Evolutionary conservation across 2,888 invertebrate species (phyloP).

Genomic region (Caenorhabditis macrosperma): DNA sequence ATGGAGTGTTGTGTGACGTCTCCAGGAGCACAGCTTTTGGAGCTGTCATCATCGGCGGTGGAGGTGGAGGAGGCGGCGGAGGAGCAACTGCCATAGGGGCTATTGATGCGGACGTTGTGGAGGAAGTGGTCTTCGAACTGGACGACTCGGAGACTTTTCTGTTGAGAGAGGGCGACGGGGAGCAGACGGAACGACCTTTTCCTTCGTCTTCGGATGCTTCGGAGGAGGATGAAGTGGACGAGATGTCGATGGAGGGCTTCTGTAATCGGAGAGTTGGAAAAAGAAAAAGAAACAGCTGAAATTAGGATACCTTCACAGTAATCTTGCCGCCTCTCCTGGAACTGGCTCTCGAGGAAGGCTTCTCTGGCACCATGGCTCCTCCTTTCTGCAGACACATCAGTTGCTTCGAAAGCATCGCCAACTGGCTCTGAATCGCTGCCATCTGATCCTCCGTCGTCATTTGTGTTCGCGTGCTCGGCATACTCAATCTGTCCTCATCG

Average conservation of each 20-base stretch:
- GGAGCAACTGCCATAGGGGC: constrained; percentile 1
- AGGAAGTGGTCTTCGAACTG: not conserved
- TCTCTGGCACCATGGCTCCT: not conserved
- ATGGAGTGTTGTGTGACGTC: constrained; percentile 9
- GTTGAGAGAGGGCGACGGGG: constrained; percentile 31
- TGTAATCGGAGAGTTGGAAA: no score
- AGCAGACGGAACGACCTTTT: constrained; percentile 55
- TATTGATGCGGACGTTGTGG: not conserved
- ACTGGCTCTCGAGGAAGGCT: constrained; percentile 47
- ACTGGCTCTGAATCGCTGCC: constrained; percentile 47
- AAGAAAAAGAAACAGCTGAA: no score
- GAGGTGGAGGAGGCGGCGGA: constrained; percentile 38
- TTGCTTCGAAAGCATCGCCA: constrained; percentile 59
- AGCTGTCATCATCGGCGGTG: constrained; percentile 23
- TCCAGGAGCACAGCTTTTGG: constrained; percentile 1
- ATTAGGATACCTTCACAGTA: no score
- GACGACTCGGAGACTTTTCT: constrained; percentile 23
- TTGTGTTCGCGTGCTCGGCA: constrained; percentile 57
- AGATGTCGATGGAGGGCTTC: constrained; percentile 51
- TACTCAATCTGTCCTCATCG: constrained; percentile 56
- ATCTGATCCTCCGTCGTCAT: constrained; percentile 56
- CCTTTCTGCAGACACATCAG: constrained; percentile 46
- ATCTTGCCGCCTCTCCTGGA: constrained; percentile 31
- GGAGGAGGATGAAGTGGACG: constrained; percentile 37
- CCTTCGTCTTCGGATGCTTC: constrained; percentile 56